Conservation (phyloP, 2,113 vertebrate species). For the Ivindomyrus marchei region DNA sequence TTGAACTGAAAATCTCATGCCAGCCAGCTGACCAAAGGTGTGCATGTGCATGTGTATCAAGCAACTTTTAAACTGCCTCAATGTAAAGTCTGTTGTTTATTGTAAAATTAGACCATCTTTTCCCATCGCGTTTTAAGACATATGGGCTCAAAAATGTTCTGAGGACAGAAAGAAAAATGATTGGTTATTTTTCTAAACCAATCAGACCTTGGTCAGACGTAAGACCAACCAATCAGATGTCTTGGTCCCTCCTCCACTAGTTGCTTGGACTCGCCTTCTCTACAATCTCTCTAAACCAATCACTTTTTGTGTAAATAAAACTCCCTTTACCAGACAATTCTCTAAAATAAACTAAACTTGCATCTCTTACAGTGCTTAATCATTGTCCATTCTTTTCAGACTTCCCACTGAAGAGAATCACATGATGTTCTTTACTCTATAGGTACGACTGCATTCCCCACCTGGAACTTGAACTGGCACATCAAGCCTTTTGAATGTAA, state of each 20-base stretch:
- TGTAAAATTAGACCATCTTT: neutral
- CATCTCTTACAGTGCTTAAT: neutral
- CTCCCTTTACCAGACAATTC: neutral
- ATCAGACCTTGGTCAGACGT: neutral
- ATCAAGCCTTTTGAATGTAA: neutral
- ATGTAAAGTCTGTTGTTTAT: neutral
- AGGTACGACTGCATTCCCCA: neutral
- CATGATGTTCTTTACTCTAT: neutral
- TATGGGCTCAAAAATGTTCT: neutral
- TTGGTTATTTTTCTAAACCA: neutral
- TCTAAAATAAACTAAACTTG: neutral
- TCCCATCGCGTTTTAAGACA: neutral
- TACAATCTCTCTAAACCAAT: neutral
- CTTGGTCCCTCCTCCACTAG: no score
- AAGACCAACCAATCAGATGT: neutral
- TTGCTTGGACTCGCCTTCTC: no score
- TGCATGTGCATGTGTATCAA: neutral
- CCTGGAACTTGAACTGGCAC: neutral
- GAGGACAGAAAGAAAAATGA: neutral
- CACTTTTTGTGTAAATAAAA: neutral
- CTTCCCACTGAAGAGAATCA: neutral
- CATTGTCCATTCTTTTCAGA: neutral
- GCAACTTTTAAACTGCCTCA: neutral
- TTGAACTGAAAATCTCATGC: no score
- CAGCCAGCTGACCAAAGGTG: neutral